Percentiles rank a stretch among this genome's conserved stretches.
phyloP scores from a whole-genome alignment of 2,888 invertebrate genomes.

The Melanostoma scalare region DNA sequence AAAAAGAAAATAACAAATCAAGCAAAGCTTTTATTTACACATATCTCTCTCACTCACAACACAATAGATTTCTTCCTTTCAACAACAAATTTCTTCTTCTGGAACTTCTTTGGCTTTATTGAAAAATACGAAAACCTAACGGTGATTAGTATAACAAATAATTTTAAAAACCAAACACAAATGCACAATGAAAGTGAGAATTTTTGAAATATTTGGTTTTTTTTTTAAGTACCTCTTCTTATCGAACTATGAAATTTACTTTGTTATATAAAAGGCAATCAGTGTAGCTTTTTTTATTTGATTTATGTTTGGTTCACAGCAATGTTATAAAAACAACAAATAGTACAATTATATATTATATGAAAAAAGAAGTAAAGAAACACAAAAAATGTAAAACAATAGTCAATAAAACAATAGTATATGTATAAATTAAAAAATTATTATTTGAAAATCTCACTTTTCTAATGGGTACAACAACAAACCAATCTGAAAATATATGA shows the following conservation, averaged over 20 bases:
- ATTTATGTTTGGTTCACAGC: constrained; percentile 57
- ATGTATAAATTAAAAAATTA: constrained; percentile 57
- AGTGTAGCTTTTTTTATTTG: constrained; percentile 35
- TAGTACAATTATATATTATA: constrained; percentile 73
- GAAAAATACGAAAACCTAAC: constrained; percentile 8
- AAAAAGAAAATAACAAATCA: too few relatives aligned
- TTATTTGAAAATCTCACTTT: constrained; percentile 73
- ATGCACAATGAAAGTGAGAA: constrained; percentile 64
- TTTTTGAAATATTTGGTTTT: too few relatives aligned
- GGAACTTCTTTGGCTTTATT: constrained; percentile 68
- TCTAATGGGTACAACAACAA: constrained; percentile 38
- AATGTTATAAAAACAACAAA: constrained; percentile 56
- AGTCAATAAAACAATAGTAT: constrained; percentile 72
- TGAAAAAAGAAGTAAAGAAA: constrained; percentile 41
- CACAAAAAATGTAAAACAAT: constrained; percentile 56
- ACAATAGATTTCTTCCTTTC: constrained; percentile 66
- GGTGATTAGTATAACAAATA: constrained; percentile 7
- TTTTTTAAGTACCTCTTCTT: too few relatives aligned
- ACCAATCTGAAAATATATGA: not conserved
- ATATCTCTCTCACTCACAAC: constrained; percentile 68
- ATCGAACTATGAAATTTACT: constrained; percentile 57
- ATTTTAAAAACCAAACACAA: constrained; percentile 16
- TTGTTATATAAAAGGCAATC: constrained; percentile 64
- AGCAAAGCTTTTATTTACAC: constrained; percentile 71
- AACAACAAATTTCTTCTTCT: constrained; percentile 70